Base-by-base conservation (phyloP, 2,113 vertebrate species). In the Megaleporinus macrocephalus region DNA sequence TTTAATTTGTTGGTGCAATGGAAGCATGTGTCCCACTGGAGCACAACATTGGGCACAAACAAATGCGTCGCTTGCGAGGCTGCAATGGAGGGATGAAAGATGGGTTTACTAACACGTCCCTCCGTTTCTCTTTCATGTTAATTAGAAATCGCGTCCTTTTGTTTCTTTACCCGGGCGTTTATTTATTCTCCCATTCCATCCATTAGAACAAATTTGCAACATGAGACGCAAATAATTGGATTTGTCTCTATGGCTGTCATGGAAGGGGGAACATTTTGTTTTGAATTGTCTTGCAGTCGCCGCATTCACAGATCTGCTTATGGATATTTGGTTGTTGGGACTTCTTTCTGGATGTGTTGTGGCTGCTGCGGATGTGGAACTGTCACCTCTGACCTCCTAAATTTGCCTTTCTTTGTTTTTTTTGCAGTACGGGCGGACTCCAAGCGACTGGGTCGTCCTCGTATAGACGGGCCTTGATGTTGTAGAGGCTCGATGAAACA, bases 71-170 rank as follows among this genome's bases (percentile, higher is more conserved):
- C 86, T 22, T 73, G 68, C 24, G 53, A 70, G 82, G 44, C 57
- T 62, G 55, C 49, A 7, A 27, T 33, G 15, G 59, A 62, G 86
- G 90, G 90, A 93, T 94, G 91, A 93, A 93, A 91, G 93, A 93
- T 91, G 92, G 89, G 88, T 94, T 94, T 92, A 87, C 92, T 92
- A 91, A 94, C 91, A 91, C 89, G 86, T 90, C 89, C 87, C 88
- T 90, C 92, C 87, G 87, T 92, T 91, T 90, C 89, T 90, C 93
- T 93, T 94, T 93, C 93, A 93, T 93, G 93, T 94, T 94, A 95
- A 95, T 94, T 94, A 94, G 91, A 95, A 95, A 94, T 92, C 89
- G 85, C 90, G 89, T 94, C 90, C 92, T 93, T 95, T 94, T 93
- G 93, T 94, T 92, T 91, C 91, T 90, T 89, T 91, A 90, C 84